phyloP scores from a whole-genome alignment of 2,888 invertebrate species.

The Miltochrista miniata region DNA sequence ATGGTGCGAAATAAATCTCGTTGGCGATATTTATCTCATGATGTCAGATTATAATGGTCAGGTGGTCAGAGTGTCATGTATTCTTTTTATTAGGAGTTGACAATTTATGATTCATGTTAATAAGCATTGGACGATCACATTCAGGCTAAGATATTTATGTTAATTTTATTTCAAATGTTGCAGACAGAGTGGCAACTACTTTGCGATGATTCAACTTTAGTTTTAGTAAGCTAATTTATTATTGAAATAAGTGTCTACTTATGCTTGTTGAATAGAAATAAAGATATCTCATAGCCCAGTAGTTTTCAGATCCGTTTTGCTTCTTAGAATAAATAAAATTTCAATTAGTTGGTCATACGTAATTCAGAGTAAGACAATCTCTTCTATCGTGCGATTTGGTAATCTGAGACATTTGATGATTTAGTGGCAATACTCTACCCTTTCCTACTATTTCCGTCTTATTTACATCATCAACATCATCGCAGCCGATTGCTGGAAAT shows the following conservation, averaged over 20 bases:
- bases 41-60: conserved; percentile 55
- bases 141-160: conserved; percentile 60
- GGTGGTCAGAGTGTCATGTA: conserved; percentile 55
- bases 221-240: conserved; percentile 1
- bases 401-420: no score
- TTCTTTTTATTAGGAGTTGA: conserved; percentile 61
- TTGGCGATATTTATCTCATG: conserved; percentile 55
- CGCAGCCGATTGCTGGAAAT: no score
- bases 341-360: no score
- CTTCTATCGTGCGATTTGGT: no score
- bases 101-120: conserved; percentile 65
- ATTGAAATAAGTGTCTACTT: background rate
- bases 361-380: no score
- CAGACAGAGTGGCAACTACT: conserved; percentile 75
- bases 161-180: conserved; percentile 55
- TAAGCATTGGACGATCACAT: conserved; percentile 63
- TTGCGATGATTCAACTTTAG: conserved; percentile 34
- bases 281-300: no score
- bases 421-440: no score
- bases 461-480: no score
- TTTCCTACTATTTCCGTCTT: no score
- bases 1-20: conserved; percentile 64
- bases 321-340: no score
- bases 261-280: no score
- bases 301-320: no score